Percentiles rank a stretch among this genome's conserved stretches.
These are phyloP conservation scores for Plodia interpunctella DNA, from an alignment of 1,140 invertebrate species.

Conservation along the genomic window DNA sequence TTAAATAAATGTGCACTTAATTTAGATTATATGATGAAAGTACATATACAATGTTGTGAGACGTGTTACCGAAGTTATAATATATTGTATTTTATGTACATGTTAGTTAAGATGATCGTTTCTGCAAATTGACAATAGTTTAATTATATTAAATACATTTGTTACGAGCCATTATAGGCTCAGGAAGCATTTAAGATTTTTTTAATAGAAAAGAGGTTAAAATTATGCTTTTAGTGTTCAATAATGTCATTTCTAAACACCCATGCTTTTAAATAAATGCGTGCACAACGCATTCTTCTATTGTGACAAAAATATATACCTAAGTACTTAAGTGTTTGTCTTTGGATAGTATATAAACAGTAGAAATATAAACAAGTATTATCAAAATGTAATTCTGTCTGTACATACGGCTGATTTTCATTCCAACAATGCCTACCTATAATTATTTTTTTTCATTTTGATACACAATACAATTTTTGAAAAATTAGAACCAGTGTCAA, in stretches of 20 bases:
- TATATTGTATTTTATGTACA: constrained; percentile 22
- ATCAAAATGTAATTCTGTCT: not conserved
- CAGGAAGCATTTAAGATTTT: constrained; percentile 22
- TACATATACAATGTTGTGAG: constrained; percentile 22
- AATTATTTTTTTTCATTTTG: too few relatives aligned
- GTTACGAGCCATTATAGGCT: constrained; percentile 20
- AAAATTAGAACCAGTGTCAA: too few relatives aligned
- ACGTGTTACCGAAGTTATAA: constrained; percentile 18
- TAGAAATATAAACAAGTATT: not conserved
- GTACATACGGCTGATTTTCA: not conserved
- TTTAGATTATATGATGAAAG: constrained; percentile 15
- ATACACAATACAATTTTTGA: too few relatives aligned
- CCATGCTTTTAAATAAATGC: constrained; percentile 22
- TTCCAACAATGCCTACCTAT: too few relatives aligned
- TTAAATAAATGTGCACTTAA: constrained; percentile 20
- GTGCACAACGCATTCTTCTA: constrained; percentile 1
- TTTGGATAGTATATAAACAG: constrained; percentile 20
- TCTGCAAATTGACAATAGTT: constrained; percentile 34
- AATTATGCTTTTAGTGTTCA: constrained; percentile 12
- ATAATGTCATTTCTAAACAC: constrained; percentile 25
- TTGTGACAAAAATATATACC: constrained; percentile 10
- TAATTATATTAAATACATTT: constrained; percentile 23
- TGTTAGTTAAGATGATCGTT: constrained; percentile 24
- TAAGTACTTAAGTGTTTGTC: constrained; percentile 26
- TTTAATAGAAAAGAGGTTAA: constrained; percentile 11